Evolutionary conservation across 2,797 vertebrate genomes (phyloP).

Genomic region (Percopsis omiscomaycus): DNA sequence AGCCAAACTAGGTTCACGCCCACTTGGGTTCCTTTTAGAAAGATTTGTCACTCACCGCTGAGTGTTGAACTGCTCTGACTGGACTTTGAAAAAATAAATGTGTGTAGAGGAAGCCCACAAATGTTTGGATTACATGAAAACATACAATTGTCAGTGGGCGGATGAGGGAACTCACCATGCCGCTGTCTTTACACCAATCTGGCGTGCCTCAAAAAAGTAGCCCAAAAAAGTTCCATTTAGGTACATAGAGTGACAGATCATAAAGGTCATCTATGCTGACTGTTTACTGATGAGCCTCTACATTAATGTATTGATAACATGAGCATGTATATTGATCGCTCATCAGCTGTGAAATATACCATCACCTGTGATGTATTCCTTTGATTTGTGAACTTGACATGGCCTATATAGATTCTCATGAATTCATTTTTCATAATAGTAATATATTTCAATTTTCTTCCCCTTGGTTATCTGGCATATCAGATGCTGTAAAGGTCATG

Average conservation of each 20-base stretch:
- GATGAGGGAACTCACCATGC: too few species aligned
- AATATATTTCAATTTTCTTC: neutral
- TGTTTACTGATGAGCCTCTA: neutral
- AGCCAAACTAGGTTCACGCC: too few species aligned
- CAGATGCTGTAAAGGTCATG: neutral
- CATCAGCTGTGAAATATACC: neutral
- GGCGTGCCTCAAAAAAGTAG: too few species aligned
- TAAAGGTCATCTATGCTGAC: neutral
- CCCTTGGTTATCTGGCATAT: neutral
- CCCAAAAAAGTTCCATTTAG: neutral
- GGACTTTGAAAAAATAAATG: too few species aligned
- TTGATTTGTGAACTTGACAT: neutral
- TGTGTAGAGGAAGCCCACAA: too few species aligned
- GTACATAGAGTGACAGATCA: neutral
- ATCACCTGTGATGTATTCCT: neutral
- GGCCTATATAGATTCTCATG: neutral
- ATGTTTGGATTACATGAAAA: too few species aligned
- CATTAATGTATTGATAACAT: neutral
- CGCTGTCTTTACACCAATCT: too few species aligned
- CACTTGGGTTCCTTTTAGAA: too few species aligned
- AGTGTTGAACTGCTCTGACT: too few species aligned
- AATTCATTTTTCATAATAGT: neutral
- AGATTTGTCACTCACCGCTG: too few species aligned
- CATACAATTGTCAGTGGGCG: too few species aligned
- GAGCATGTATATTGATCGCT: neutral